Conservation (phyloP, 2,113 vertebrate species). For the Pheucticus melanocephalus region DNA sequence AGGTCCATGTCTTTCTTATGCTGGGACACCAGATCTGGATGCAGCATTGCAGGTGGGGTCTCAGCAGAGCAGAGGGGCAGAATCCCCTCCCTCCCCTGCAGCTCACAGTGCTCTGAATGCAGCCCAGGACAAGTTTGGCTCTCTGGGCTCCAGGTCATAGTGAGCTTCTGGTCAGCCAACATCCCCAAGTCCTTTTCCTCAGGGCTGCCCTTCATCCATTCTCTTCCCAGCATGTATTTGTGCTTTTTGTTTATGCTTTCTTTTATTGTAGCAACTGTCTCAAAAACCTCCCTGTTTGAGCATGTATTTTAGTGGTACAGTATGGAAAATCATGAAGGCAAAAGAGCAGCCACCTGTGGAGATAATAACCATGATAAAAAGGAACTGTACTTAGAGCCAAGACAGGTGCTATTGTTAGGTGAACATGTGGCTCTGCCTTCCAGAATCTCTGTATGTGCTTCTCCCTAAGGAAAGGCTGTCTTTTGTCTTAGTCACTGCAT, state of each 20-base stretch:
- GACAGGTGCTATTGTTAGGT: not conserved
- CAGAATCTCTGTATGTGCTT: not conserved
- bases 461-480: not conserved
- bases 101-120: not conserved
- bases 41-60: not conserved
- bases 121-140: not conserved
- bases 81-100: not conserved
- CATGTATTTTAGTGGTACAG: not conserved
- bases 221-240: not conserved
- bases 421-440: not conserved
- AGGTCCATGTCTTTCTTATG: not conserved
- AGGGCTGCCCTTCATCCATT: not conserved
- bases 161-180: not conserved
- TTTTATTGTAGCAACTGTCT: not conserved
- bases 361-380: conserved; percentile 49
- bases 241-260: not conserved
- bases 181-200: not conserved
- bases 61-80: not conserved
- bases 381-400: not conserved
- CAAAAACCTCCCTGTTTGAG: not conserved
- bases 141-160: not conserved
- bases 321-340: not conserved
- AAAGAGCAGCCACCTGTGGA: conserved; percentile 30
- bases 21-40: not conserved
- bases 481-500: not conserved